Evolutionary conservation across 2,888 invertebrate genomes (phyloP).

Genomic region (Congeria kusceri): DNA sequence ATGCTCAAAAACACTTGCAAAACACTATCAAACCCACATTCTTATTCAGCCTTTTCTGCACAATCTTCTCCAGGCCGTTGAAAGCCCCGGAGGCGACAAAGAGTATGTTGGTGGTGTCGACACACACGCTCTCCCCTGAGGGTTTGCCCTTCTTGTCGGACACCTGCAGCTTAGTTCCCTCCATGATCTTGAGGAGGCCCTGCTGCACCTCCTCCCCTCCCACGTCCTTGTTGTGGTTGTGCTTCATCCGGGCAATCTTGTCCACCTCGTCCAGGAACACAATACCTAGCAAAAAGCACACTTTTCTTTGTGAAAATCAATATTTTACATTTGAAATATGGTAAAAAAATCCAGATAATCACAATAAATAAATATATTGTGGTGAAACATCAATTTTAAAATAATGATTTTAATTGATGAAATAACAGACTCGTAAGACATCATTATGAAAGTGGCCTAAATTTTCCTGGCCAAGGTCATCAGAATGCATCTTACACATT

Average conservation of each 20-base stretch:
- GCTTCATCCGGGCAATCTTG: conserved; percentile 95
- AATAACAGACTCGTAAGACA: no score
- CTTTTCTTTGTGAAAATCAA: no score
- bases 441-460: no score
- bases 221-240: conserved; percentile 96
- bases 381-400: no score
- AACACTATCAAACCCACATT: conserved; percentile 96
- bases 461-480: no score
- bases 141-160: conserved; percentile 87
- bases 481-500: no score
- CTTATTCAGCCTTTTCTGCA: conserved; percentile 93
- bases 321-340: no score
- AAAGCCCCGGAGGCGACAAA: conserved; percentile 99
- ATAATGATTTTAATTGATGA: no score
- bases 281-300: conserved; percentile 89
- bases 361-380: no score
- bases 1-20: no score
- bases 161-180: conserved; percentile 99
- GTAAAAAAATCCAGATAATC: no score
- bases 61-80: conserved; percentile 96
- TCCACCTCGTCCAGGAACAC: conserved; percentile 99
- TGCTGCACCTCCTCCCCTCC: conserved; percentile 99
- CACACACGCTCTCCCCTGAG: conserved; percentile 95
- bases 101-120: conserved; percentile 99
- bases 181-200: conserved; percentile 92